These are phyloP conservation scores for Champsocephalus esox DNA, from an alignment of 2,797 vertebrate species.

Conservation along the genomic window DNA sequence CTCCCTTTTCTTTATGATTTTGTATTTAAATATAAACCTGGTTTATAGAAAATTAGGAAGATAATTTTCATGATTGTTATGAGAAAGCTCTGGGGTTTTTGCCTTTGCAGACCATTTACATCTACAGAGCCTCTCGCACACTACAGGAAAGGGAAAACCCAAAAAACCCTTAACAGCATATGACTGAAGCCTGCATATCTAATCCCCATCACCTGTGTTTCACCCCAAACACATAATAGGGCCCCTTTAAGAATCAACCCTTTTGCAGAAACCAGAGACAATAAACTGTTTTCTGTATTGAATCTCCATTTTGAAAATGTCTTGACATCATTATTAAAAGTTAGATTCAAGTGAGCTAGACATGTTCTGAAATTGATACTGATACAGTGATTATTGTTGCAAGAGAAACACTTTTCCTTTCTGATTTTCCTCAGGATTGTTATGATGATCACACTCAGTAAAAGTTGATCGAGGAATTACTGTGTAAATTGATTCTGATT, in stretches of 20 bases:
- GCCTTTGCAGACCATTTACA: too few relatives aligned
- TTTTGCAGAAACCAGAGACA: background rate
- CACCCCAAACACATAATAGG: too few relatives aligned
- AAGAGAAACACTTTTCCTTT: conserved; percentile 13
- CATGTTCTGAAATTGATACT: conserved; percentile 9
- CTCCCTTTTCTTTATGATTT: too few relatives aligned
- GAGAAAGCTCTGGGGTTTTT: too few relatives aligned
- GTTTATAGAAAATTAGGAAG: too few relatives aligned
- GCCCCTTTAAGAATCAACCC: background rate
- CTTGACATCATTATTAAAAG: conserved; percentile 25
- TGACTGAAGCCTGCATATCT: too few relatives aligned
- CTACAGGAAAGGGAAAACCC: too few relatives aligned
- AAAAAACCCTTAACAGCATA: too few relatives aligned
- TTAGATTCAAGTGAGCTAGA: conserved; percentile 13
- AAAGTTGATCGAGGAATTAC: conserved; percentile 31
- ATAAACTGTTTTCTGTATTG: conserved; percentile 1
- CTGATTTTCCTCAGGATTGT: conserved; percentile 40
- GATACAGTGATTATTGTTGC: conserved; percentile 32
- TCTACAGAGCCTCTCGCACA: too few relatives aligned
- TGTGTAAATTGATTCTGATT: conserved; percentile 39
- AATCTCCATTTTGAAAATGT: background rate
- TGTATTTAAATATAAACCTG: too few relatives aligned
- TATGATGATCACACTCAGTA: conserved; percentile 18
- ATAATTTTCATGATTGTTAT: too few relatives aligned
- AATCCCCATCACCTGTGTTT: too few relatives aligned